A percentile compares a stretch with the other conserved stretches of the same genome.
These are phyloP conservation scores for Drosophila buzzatii DNA, from an alignment of 2,888 invertebrate species.

Conservation along the genomic window DNA sequence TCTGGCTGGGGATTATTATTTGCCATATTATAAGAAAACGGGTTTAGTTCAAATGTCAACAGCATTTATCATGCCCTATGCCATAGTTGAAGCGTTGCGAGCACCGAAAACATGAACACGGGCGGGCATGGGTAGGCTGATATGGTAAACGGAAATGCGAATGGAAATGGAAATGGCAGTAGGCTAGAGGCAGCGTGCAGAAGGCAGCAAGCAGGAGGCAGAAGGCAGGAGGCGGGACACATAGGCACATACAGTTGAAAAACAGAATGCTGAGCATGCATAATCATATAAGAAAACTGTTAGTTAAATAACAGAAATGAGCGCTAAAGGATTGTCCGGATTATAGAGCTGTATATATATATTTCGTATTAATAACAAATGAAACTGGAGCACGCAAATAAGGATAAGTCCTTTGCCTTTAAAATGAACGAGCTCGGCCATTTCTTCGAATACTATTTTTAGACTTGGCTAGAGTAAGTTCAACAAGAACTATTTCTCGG, in stretches of 20 bases:
- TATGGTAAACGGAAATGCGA: slow-evolving; percentile 11
- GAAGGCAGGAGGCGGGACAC: background rate
- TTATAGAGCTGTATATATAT: slow-evolving; percentile 32
- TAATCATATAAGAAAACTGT: slow-evolving; percentile 43
- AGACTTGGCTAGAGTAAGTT: background rate
- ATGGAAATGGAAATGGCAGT: slow-evolving; percentile 8
- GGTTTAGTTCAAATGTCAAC: slow-evolving; percentile 80
- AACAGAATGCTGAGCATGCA: slow-evolving; percentile 41
- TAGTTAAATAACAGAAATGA: slow-evolving; percentile 36
- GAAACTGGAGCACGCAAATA: slow-evolving; percentile 6
- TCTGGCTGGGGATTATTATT: slow-evolving; percentile 79
- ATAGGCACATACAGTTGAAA: background rate
- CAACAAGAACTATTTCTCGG: background rate
- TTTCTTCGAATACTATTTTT: background rate
- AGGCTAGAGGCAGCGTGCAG: background rate
- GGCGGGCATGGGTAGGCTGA: background rate
- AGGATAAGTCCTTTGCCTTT: background rate
- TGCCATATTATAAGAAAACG: slow-evolving; percentile 80
- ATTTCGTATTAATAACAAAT: slow-evolving; percentile 2
- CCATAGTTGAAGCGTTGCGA: slow-evolving; percentile 30
- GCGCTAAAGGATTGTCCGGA: slow-evolving; percentile 40
- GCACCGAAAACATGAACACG: slow-evolving; percentile 2
- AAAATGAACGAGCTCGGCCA: background rate
- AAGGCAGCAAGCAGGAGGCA: background rate
- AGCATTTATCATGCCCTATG: slow-evolving; percentile 67